Evolutionary conservation across 2,113 vertebrate genomes (phyloP).

Genomic region (Martes martes): DNA sequence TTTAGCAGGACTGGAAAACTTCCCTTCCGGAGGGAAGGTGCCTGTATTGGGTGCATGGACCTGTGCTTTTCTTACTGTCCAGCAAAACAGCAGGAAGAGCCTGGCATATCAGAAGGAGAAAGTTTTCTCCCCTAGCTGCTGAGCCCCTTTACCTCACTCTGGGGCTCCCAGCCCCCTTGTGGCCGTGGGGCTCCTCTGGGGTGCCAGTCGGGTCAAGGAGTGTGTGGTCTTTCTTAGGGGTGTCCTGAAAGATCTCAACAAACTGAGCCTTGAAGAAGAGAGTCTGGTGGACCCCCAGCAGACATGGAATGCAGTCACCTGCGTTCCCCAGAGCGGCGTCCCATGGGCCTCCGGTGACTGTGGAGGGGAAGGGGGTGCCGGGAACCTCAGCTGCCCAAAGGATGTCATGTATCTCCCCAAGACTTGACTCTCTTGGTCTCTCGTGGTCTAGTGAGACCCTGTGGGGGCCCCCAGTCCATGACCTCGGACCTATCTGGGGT

Average conservation of each 20-base stretch:
- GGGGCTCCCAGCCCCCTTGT: background rate
- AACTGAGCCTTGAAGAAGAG: background rate
- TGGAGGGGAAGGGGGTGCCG: accelerated
- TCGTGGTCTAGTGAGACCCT: background rate
- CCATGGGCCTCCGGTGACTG: background rate
- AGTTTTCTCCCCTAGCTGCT: background rate
- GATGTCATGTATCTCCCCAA: background rate
- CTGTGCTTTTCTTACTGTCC: background rate
- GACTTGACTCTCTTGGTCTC: background rate
- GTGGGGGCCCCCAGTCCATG: accelerated
- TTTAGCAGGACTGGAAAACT: background rate
- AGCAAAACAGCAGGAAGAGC: background rate
- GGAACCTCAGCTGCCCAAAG: background rate
- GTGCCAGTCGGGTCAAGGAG: background rate
- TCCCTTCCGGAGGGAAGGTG: no score
- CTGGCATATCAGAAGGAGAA: background rate
- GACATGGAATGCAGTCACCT: background rate
- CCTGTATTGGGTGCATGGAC: background rate
- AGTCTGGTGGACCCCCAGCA: background rate
- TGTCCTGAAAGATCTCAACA: background rate
- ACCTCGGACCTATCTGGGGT: background rate
- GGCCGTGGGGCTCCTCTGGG: background rate
- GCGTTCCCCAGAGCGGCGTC: background rate
- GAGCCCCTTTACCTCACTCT: background rate
- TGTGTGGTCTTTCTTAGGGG: background rate